Conservation (phyloP, 2,113 vertebrate genomes). For the Trochalopteron elliotii region DNA sequence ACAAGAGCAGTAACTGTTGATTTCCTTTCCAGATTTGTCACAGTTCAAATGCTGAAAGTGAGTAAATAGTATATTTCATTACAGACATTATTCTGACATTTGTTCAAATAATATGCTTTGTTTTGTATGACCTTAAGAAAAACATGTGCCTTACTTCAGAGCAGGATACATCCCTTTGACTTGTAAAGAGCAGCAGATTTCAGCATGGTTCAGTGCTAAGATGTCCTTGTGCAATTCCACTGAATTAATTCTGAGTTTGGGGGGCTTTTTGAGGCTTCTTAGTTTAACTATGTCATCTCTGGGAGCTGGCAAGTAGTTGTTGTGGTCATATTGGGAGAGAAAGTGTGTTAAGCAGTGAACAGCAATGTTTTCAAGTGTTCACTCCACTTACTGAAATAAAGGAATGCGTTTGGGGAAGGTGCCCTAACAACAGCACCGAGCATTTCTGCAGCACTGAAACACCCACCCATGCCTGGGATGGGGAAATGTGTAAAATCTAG, state of each 20-base stretch:
- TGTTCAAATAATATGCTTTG: slow-evolving; percentile 51
- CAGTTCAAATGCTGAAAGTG: slow-evolving; percentile 33
- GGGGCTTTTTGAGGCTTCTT: background rate
- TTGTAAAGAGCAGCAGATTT: slow-evolving; percentile 22
- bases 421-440: background rate
- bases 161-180: background rate
- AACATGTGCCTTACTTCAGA: slow-evolving; percentile 19
- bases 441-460: background rate
- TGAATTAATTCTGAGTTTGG: background rate
- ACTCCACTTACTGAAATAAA: background rate
- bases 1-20: slow-evolving; percentile 32
- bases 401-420: background rate
- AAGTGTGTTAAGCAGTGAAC: background rate
- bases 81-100: slow-evolving; percentile 51
- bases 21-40: slow-evolving; percentile 52
- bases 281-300: background rate
- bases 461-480: background rate
- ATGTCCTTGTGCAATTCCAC: background rate
- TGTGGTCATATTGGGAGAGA: background rate
- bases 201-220: background rate
- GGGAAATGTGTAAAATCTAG: background rate
- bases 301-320: background rate
- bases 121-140: slow-evolving; percentile 51
- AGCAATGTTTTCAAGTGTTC: background rate
- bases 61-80: slow-evolving; percentile 51